Conservation (phyloP, 2,888 invertebrate species). For the Aleiodes testaceus region DNA sequence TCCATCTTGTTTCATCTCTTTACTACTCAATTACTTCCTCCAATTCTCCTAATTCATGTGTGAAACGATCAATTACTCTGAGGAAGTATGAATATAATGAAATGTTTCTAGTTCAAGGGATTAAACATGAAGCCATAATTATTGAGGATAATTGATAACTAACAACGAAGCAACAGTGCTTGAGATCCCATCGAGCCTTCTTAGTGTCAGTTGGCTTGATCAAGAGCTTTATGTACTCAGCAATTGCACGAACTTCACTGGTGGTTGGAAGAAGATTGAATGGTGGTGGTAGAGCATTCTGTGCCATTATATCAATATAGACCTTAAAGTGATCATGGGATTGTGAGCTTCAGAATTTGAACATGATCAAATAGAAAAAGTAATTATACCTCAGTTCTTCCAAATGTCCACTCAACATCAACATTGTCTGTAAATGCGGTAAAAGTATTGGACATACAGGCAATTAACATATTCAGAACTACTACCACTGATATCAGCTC, state of each 20-base stretch:
- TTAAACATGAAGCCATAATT: no score
- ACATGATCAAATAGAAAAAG: not conserved
- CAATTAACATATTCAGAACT: slow-evolving; percentile 85
- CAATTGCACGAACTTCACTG: slow-evolving; percentile 72
- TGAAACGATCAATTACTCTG: no score
- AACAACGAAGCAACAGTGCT: slow-evolving; percentile 73
- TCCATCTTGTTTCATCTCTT: no score
- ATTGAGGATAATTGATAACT: slow-evolving; percentile 46
- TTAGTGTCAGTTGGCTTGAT: slow-evolving; percentile 67
- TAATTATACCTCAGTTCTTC: slow-evolving; percentile 77
- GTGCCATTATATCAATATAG: slow-evolving; percentile 83
- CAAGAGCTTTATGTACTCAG: slow-evolving; percentile 74
- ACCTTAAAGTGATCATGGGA: slow-evolving; percentile 67
- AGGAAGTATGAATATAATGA: no score
- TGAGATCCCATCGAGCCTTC: slow-evolving; percentile 73
- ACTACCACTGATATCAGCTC: slow-evolving; percentile 83
- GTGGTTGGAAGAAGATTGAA: slow-evolving; percentile 81
- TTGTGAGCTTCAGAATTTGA: slow-evolving; percentile 9
- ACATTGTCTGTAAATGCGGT: slow-evolving; percentile 81
- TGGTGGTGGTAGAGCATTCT: slow-evolving; percentile 81
- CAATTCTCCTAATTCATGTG: no score
- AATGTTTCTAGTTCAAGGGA: no score
- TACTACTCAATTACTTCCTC: no score
- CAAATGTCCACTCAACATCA: slow-evolving; percentile 85
- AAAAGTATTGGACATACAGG: slow-evolving; percentile 86